Percentiles rank a stretch among this genome's conserved stretches.
Conservation (phyloP, 2,888 invertebrate species). For the Mesorhabditis sp. region DNA sequence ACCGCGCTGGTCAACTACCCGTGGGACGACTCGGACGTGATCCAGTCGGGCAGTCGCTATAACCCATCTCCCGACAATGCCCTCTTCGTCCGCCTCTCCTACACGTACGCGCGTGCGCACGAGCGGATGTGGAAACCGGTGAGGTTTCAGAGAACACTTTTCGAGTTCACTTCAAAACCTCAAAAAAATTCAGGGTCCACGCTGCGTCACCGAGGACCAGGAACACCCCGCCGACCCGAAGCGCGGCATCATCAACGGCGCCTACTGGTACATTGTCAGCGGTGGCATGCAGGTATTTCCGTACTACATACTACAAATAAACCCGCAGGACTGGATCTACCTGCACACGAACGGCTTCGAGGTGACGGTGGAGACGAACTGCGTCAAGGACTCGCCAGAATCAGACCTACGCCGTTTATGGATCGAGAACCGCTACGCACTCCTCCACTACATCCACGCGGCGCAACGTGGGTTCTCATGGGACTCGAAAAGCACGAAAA, state of each 20-base stretch:
- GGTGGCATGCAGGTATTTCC: conserved; percentile 81
- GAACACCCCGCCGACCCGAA: conserved; percentile 68
- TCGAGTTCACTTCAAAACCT: background rate
- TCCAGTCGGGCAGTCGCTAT: conserved; percentile 22
- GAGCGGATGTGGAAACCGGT: conserved; percentile 43
- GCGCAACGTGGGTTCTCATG: conserved; percentile 61
- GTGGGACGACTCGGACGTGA: conserved; percentile 77
- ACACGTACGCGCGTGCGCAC: conserved; percentile 49
- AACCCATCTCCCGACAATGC: conserved; percentile 44
- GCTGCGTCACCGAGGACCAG: conserved; percentile 37
- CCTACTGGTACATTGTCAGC: conserved; percentile 71
- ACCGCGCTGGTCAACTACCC: conserved; percentile 73
- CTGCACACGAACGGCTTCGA: conserved; percentile 85
- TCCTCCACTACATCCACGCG: conserved; percentile 80
- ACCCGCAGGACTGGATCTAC: conserved; percentile 91
- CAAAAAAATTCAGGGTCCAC: conserved; percentile 31
- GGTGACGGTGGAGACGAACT: conserved; percentile 87
- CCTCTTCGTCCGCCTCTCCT: conserved; percentile 50
- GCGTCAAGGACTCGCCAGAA: conserved; percentile 80
- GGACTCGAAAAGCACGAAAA: background rate
- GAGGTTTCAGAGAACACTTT: background rate
- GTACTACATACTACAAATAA: background rate
- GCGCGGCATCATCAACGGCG: conserved; percentile 89
- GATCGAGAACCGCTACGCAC: conserved; percentile 80
- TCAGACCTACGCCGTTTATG: conserved; percentile 75